Evolutionary conservation across 2,113 vertebrate genomes (phyloP).

Genomic region (Strix uralensis): DNA sequence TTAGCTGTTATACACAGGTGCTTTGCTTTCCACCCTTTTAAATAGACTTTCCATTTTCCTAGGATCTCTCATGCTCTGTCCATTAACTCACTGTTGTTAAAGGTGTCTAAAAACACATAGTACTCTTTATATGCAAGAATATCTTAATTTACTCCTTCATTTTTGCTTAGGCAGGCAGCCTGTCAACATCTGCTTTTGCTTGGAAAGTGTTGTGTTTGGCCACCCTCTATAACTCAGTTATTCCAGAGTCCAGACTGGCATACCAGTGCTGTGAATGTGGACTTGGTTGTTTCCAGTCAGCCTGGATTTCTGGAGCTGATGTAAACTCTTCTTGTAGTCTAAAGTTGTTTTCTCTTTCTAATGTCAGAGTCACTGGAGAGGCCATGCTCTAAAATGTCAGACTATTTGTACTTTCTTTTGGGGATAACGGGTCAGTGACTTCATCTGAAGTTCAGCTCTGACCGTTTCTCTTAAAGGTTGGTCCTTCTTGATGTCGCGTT

Average conservation of each 20-base stretch:
- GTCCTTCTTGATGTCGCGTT: background rate
- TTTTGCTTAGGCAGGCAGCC: background rate
- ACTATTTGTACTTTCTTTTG: background rate
- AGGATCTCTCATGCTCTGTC: background rate
- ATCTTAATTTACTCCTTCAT: background rate
- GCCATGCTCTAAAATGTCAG: constrained; percentile 34
- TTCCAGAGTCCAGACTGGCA: background rate
- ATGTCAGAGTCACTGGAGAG: background rate
- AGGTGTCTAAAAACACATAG: background rate
- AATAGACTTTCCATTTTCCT: background rate
- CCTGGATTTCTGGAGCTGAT: background rate
- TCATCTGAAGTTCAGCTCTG: background rate
- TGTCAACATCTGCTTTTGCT: background rate
- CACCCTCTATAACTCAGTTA: background rate
- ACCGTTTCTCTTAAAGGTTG: background rate
- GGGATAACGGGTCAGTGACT: background rate
- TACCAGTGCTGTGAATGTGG: background rate
- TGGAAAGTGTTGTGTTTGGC: background rate
- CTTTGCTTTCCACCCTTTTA: background rate
- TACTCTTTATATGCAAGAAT: background rate
- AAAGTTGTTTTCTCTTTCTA: background rate
- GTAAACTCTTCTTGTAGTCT: background rate
- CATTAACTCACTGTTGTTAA: background rate
- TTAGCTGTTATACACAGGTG: background rate
- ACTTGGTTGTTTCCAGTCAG: background rate